Evolutionary conservation across 2,797 vertebrate species (phyloP), one percentile per base, ranked within the genome.

Genomic region (Florisuga fusca): DNA sequence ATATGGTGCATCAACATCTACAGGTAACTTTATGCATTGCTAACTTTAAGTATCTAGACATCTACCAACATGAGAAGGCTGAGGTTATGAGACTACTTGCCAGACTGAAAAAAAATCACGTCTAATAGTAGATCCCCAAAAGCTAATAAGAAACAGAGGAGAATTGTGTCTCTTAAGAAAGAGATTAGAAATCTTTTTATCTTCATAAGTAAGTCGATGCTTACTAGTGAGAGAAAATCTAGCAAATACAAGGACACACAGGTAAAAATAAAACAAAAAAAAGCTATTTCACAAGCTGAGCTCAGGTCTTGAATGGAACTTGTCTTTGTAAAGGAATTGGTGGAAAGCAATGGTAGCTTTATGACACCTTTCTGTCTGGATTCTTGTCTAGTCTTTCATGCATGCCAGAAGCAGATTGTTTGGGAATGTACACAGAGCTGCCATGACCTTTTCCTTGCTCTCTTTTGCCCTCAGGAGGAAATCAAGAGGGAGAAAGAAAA

Each of bases 21-120:
- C 79, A 90, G 71, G 54, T 57, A 90, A 80, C 85, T 89, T 85
- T 90, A 84, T 84, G 78, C 51, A 12, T 94, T 93, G 31, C 66
- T 89, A 69, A 74, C 21, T 95, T 93, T 83, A 93, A 90, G 57
- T 84, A 88, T 81, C 57, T 91, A 87, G 46, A 76, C 33, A 76
- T 81, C 66, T 90, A 87, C 88, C 67, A 87, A 63, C 22, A 34
- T 25, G 54, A 84, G 64, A 68, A 89, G 36, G 20, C 20, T 85
- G 33, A 77, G 25, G 13, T 69, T 86, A 66, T 51, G 4, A 80
- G 22, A 89, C 23, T 83, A 55, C 41, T 55, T 1, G 1, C 69
- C n/a, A 72, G 53, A 34, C 31, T 61, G 34, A 69, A 68, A 54
- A 38, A 50, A 58, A 7, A 77, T 64, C 34, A 51, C 33, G 67